phyloP scores from a whole-genome alignment of 2,888 invertebrate genomes.

The Leucoptera coffeella region DNA sequence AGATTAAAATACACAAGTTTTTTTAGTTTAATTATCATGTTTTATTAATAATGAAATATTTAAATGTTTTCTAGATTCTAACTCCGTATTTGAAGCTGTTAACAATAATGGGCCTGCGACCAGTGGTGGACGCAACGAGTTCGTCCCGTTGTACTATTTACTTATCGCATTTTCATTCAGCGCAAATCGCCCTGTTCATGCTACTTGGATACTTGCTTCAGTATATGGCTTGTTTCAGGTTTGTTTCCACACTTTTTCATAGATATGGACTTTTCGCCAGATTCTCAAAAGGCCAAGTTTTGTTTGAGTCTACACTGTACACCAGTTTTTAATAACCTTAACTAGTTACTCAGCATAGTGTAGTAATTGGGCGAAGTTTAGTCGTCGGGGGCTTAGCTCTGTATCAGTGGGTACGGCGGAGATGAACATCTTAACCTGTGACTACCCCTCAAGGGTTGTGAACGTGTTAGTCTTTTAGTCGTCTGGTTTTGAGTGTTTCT shows the following conservation, averaged over 20 bases:
- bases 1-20: not conserved
- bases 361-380: too few species aligned
- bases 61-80: conserved; percentile 52
- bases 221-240: conserved; percentile 75
- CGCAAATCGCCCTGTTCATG: conserved; percentile 61
- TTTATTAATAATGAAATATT: conserved; percentile 1
- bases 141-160: conserved; percentile 53
- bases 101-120: conserved; percentile 69
- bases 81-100: conserved; percentile 69
- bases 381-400: too few species aligned
- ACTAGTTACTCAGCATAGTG: too few species aligned
- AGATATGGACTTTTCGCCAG: too few species aligned
- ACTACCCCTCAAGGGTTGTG: too few species aligned
- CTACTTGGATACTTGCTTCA: conserved; percentile 68
- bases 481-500: too few species aligned
- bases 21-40: not conserved
- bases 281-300: too few species aligned
- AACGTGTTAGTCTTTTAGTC: too few species aligned
- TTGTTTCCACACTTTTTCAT: conserved; percentile 8
- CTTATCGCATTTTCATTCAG: conserved; percentile 62
- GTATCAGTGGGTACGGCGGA: too few species aligned
- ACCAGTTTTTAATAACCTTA: too few species aligned
- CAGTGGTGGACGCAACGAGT: conserved; percentile 59
- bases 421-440: too few species aligned
- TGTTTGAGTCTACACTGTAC: too few species aligned